Base-by-base conservation (phyloP, 1,140 invertebrate species). In the Brachionus angularis region DNA sequence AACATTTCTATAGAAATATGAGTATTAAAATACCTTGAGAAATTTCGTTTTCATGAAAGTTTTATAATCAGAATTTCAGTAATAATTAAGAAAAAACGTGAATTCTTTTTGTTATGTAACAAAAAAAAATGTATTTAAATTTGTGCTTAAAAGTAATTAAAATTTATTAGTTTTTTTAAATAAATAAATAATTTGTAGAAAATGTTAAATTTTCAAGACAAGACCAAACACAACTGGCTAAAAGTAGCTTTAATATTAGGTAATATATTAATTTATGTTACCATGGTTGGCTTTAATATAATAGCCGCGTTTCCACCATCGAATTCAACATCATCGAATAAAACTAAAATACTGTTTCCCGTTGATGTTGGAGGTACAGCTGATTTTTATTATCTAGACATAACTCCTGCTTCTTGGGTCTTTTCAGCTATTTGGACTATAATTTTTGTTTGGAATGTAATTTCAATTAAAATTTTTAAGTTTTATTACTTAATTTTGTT, bases 391-490 rank as follows among this genome's bases (percentile, higher is more conserved):
- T 72, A 73, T 31, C 49, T 77, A 2, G 71, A 78, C 25, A 74
- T 79, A 18, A 79, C 78, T 2, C 78, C 78, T 23, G 75, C 77
- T 5, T 76, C 76, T 12, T 77, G 76, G 75, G 78, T 76, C 1
- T 79, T 79, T 72, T 75, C 75, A 44, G 29, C 47, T 12, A 77
- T 79, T 14, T 79, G 78, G 78, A 76, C 76, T 10, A 73, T 76
- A 18, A 79, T 79, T 27, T 79, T 78, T 71, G 50, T 74, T 7
- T 79, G 77, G 77, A 74, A 78, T 39, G 73, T 73, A 16, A 42
- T 10, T 42, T n/a, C n/a, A n/a, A n/a, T n/a, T n/a, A n/a, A n/a
- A n/a, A n/a, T n/a, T n/a, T n/a, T n/a, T n/a, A n/a, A n/a, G n/a
- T n/a, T n/a, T n/a, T n/a, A n/a, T n/a, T n/a, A n/a, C n/a, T n/a